Conservation (phyloP, 2,797 vertebrate genomes). For the Urosaurus nigricauda region DNA sequence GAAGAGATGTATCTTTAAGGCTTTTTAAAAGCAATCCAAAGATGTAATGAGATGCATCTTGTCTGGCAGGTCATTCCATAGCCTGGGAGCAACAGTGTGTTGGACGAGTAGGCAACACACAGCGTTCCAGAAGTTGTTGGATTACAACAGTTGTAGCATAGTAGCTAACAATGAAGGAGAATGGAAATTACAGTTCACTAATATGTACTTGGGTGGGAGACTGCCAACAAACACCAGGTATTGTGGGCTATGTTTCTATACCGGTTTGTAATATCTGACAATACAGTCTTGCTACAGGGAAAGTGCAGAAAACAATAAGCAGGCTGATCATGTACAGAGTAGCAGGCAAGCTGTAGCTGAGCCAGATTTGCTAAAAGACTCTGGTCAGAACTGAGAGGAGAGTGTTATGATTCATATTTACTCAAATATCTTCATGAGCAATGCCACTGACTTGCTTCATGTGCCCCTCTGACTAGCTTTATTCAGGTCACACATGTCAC, state of each 20-base stretch:
- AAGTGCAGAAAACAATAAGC: neutral
- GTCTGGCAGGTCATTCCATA: too few relatives aligned
- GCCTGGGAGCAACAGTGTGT: too few relatives aligned
- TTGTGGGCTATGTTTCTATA: too few relatives aligned
- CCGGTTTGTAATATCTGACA: too few relatives aligned
- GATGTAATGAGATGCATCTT: too few relatives aligned
- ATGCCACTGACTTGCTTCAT: neutral
- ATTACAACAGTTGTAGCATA: neutral
- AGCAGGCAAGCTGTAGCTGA: neutral
- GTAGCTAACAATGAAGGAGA: neutral
- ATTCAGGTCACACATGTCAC: too few relatives aligned
- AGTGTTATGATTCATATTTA: neutral
- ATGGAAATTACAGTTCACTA: neutral
- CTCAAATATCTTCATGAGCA: neutral
- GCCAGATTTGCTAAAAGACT: neutral
- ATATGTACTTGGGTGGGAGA: too few relatives aligned
- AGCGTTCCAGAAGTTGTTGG: neutral
- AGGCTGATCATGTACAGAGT: neutral
- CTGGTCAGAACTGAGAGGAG: neutral
- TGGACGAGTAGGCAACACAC: too few relatives aligned
- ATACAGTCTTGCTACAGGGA: neutral
- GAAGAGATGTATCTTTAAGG: too few relatives aligned
- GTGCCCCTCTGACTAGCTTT: too few relatives aligned
- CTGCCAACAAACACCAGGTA: too few relatives aligned
- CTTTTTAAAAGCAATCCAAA: too few relatives aligned